phyloP scores from a whole-genome alignment of 2,888 invertebrate genomes.

The Drosophila lacicola region DNA sequence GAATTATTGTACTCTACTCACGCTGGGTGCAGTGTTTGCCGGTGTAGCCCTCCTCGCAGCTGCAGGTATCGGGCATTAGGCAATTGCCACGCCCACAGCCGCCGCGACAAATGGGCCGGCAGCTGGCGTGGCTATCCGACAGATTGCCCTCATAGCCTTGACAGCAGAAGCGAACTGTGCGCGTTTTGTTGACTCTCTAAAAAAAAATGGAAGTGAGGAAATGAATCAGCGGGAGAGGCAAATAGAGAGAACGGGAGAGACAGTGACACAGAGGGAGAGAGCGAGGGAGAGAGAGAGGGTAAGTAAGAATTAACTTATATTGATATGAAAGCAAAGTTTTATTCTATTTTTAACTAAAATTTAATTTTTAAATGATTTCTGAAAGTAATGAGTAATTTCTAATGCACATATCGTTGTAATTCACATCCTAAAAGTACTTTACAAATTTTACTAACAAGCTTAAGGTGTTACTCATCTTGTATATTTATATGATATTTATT shows the following conservation, averaged over 20 bases:
- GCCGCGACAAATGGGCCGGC: conserved; percentile 84
- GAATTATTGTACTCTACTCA: conserved; percentile 50
- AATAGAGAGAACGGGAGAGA: conserved; percentile 9
- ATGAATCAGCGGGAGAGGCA: not conserved
- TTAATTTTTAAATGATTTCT: no score
- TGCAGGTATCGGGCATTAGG: conserved; percentile 87
- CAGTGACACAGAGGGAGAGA: not conserved
- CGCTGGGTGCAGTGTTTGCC: conserved; percentile 84
- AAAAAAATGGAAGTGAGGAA: conserved; percentile 67
- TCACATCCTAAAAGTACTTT: no score
- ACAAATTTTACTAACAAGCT: no score
- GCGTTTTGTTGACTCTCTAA: conserved; percentile 89
- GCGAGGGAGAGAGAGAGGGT: not conserved
- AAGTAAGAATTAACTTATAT: not conserved
- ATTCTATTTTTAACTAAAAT: no score
- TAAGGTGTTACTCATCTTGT: no score
- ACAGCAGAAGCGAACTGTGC: conserved; percentile 90
- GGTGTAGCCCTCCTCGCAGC: conserved; percentile 86
- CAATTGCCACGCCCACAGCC: conserved; percentile 86
- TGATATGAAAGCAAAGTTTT: no score
- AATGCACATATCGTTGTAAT: no score
- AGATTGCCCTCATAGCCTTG: conserved; percentile 88
- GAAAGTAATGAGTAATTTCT: no score
- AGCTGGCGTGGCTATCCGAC: conserved; percentile 83
- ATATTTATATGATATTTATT: no score